Evolutionary conservation across 2,113 vertebrate genomes (phyloP).

Genomic region (Paedocypris sp.): DNA sequence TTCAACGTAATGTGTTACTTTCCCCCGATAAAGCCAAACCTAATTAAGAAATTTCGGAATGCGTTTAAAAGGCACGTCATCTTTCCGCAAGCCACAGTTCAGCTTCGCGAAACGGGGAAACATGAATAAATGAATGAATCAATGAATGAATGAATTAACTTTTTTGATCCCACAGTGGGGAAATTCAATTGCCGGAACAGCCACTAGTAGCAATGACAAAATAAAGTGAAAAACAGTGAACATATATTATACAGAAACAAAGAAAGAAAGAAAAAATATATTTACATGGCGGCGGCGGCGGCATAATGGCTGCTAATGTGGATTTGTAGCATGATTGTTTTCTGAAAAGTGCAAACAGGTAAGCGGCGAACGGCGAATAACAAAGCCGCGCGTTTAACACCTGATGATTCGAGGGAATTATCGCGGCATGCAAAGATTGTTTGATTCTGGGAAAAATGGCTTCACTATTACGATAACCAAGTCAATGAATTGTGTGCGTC

Average conservation of each 20-base stretch:
- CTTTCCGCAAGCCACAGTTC: too few relatives aligned
- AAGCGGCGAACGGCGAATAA: slow-evolving; percentile 2
- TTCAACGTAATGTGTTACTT: slow-evolving; percentile 2
- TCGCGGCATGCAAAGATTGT: slow-evolving; percentile 20
- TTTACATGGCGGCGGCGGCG: too few relatives aligned
- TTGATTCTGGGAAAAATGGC: slow-evolving; percentile 20
- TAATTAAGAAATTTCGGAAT: slow-evolving; percentile 4
- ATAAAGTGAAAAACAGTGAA: too few relatives aligned
- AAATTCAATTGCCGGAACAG: too few relatives aligned
- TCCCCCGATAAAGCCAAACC: neutral
- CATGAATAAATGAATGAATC: too few relatives aligned
- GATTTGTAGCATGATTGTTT: slow-evolving; percentile 2
- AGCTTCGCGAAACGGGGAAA: too few relatives aligned
- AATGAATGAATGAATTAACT: too few relatives aligned
- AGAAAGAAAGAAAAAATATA: too few relatives aligned
- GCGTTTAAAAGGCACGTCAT: neutral
- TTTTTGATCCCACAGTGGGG: too few relatives aligned
- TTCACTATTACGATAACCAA: neutral
- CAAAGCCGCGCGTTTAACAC: slow-evolving; percentile 21
- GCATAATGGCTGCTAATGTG: neutral
- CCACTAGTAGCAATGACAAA: too few relatives aligned
- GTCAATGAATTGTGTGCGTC: slow-evolving; percentile 32
- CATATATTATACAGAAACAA: too few relatives aligned
- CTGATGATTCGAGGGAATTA: slow-evolving; percentile 25
- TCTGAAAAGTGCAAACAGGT: slow-evolving; percentile 17